phyloP scores from a whole-genome alignment of 2,888 invertebrate species.

The Cetonia aurata region DNA sequence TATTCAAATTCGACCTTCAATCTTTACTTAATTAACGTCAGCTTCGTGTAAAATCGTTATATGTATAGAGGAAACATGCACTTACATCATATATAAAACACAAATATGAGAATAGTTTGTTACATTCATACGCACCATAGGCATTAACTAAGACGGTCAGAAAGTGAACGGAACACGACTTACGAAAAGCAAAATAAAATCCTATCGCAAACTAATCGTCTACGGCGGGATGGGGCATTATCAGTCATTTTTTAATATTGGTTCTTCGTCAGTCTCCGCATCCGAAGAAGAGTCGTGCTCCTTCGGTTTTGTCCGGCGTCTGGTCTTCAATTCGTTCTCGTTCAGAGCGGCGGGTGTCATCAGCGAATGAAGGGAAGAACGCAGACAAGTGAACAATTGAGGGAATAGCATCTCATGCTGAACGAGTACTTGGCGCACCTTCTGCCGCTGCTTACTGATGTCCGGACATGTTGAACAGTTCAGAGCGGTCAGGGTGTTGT shows the following conservation, averaged over 20 bases:
- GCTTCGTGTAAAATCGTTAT: slow-evolving; percentile 10
- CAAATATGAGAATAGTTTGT: slow-evolving; percentile 9
- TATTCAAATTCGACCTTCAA: slow-evolving; percentile 22
- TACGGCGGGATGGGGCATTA: slow-evolving; percentile 23
- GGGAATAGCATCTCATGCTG: slow-evolving; percentile 84
- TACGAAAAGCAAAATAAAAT: slow-evolving; percentile 30
- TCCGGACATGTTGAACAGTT: slow-evolving; percentile 58
- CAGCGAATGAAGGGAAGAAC: slow-evolving; percentile 75
- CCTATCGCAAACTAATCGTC: not conserved
- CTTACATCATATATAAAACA: slow-evolving; percentile 29
- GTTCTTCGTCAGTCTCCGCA: slow-evolving; percentile 77
- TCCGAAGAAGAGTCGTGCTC: slow-evolving; percentile 71
- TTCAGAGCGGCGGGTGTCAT: slow-evolving; percentile 60
- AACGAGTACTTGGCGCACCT: slow-evolving; percentile 77
- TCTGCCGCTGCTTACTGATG: slow-evolving; percentile 66
- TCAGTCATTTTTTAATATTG: slow-evolving; percentile 69
- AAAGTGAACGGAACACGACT: not conserved
- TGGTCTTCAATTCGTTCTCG: slow-evolving; percentile 69
- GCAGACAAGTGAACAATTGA: slow-evolving; percentile 79
- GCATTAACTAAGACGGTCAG: not conserved
- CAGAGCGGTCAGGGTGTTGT: slow-evolving; percentile 77
- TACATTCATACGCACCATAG: slow-evolving; percentile 17
- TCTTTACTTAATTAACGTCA: slow-evolving; percentile 17
- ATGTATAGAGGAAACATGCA: slow-evolving; percentile 38
- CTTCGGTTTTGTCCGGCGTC: slow-evolving; percentile 72